A percentile compares a stretch with the other conserved stretches of the same genome.
These are phyloP conservation scores for Babylonia areolata DNA, from an alignment of 1,140 invertebrate species.

Conservation along the genomic window DNA sequence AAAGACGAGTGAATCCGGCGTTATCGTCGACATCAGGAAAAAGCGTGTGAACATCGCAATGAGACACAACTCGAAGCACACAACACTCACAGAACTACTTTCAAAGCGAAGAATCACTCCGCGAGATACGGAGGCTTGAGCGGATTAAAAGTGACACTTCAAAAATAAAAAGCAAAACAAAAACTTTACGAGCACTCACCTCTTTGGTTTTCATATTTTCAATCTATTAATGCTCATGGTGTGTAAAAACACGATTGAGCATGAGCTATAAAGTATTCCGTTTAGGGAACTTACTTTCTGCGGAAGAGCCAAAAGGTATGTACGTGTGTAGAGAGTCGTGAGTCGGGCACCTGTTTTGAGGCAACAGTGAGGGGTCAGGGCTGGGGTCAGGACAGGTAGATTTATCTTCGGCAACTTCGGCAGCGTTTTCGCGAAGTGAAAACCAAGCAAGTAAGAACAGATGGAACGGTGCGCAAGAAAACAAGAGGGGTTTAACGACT, in stretches of 20 bases:
- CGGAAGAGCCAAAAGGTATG: constrained; percentile 36
- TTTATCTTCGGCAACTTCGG: constrained; percentile 20
- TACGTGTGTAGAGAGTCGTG: constrained; percentile 20
- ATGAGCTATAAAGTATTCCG: neutral
- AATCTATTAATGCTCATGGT: neutral
- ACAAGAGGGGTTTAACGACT: too few relatives aligned
- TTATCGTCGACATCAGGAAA: constrained; percentile 32
- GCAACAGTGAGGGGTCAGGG: constrained; percentile 19
- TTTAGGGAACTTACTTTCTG: constrained; percentile 17
- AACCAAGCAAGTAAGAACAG: neutral
- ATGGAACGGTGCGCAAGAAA: neutral
- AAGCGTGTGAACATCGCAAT: constrained; percentile 26
- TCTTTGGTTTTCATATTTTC: neutral
- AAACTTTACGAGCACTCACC: neutral
- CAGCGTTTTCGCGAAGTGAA: constrained; percentile 1
- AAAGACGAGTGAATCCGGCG: constrained; percentile 21
- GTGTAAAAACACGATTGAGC: neutral
- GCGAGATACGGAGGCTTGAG: constrained; percentile 15
- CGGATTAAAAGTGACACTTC: constrained; percentile 30
- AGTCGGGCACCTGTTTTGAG: constrained; percentile 39
- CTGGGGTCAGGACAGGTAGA: constrained; percentile 33
- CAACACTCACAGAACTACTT: constrained; percentile 33
- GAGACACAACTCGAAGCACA: constrained; percentile 32
- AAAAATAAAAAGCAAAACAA: neutral
- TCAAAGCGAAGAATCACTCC: neutral